Conservation (phyloP, 2,113 vertebrate genomes). For the Ondatra zibethicus region DNA sequence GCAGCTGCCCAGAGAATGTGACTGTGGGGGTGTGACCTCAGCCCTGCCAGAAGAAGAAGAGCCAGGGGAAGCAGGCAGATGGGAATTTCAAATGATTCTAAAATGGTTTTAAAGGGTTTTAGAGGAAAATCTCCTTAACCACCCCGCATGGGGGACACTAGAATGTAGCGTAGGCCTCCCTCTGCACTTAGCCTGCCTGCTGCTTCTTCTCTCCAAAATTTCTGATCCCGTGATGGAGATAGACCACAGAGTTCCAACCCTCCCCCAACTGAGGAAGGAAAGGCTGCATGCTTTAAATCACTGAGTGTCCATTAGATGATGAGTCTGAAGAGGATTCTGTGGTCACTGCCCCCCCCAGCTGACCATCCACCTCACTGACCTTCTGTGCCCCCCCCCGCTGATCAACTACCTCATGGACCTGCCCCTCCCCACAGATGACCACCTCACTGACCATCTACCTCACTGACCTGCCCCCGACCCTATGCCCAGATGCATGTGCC, state of each 20-base stretch:
- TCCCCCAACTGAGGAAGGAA: neutral
- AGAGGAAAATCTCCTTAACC: slow-evolving; percentile 42
- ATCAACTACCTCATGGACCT: too few species aligned
- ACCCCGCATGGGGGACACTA: slow-evolving; percentile 25
- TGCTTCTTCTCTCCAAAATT: neutral
- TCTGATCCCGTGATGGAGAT: neutral
- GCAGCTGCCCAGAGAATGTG: neutral
- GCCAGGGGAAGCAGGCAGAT: neutral
- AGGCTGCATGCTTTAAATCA: neutral
- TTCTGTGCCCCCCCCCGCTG: too few species aligned
- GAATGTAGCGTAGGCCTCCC: neutral
- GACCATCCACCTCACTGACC: neutral
- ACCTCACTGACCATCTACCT: neutral
- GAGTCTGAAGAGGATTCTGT: neutral
- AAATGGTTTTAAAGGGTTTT: slow-evolving; percentile 48
- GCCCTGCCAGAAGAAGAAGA: neutral
- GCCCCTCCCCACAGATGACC: too few species aligned
- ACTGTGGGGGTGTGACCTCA: neutral
- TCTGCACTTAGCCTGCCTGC: neutral
- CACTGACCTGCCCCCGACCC: neutral
- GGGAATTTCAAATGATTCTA: slow-evolving; percentile 37
- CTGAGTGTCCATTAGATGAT: neutral
- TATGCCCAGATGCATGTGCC: neutral
- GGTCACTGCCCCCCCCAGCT: neutral
- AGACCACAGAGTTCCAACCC: slow-evolving; percentile 27